Evolutionary conservation across 2,797 vertebrate genomes (phyloP), one percentile per base, ranked within the genome.

Genomic region (Emydoidea blandingii): DNA sequence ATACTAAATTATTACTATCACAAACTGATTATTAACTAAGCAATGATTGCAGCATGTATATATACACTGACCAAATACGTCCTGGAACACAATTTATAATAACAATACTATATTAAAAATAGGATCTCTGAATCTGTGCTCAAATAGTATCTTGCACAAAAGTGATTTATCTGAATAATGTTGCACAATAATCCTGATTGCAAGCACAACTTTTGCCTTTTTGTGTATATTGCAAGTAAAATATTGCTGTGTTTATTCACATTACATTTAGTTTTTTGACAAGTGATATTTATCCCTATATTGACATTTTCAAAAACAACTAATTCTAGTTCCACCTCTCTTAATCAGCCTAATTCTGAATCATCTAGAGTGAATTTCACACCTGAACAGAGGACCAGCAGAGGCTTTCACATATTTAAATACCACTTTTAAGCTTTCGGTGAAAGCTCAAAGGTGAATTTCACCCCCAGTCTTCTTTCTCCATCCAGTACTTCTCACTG

Each of bases 301-400:
- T 72, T 87, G 88, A 8, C 79, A 92, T 90, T 94, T 92, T 31
- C 76, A 95, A 78, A 91, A 87, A 91, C 92, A 89, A 89, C 52
- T 87, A 91, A 86, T 44, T 88, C 50, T 44, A 47, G 47, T 94
- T 86, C 83, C 88, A 86, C 62, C 7, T 65, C 34, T 65, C 34
- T 65, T n/a, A n/a, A n/a, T n/a, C 81, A 89, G 87, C 11, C 7
- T 80, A 16, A 31, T 81, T 93, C 65, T 91, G 82, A 83, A 90
- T n/a, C 8, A 57, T 68, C n/a, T 76, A 23, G 49, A 49, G 76
- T 49, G 72, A 79, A 88, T 83, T 90, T 62, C 85, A 84, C 34
- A 50, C 12, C 81, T 74, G 11, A 23, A 10, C 62, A 65, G 16
- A n/a, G 62, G 59, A n/a, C 62, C 62, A 65, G 37, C 53, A 81